Evolutionary conservation across 2,888 invertebrate species (phyloP).

Genomic region (Brassicogethes aeneus): DNA sequence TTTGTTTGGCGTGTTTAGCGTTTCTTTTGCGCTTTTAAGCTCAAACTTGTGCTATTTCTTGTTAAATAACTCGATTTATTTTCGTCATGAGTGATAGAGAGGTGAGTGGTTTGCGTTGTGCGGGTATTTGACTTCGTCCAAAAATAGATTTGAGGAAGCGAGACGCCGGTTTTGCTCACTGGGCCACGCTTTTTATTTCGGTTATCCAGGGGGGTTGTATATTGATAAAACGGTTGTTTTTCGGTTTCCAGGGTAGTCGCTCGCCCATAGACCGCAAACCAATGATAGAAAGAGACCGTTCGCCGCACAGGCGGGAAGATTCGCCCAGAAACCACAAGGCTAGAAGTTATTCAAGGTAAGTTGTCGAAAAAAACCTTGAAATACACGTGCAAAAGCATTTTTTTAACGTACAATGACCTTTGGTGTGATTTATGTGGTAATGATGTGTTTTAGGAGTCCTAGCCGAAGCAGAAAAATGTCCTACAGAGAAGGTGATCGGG

Average conservation of each 20-base stretch:
- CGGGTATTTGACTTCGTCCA: slow-evolving; percentile 6
- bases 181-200: background rate
- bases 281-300: slow-evolving; percentile 34
- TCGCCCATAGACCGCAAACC: slow-evolving; percentile 31
- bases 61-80: slow-evolving; percentile 9
- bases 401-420: too few relatives aligned
- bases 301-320: slow-evolving; percentile 37
- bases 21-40: background rate
- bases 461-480: slow-evolving; percentile 38
- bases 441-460: slow-evolving; percentile 34
- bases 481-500: slow-evolving; percentile 37
- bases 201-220: background rate
- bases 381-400: background rate
- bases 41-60: background rate
- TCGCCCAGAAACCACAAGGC: slow-evolving; percentile 38
- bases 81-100: slow-evolving; percentile 31
- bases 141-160: slow-evolving; percentile 15
- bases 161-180: slow-evolving; percentile 4
- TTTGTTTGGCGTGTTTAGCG: slow-evolving; percentile 2
- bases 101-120: slow-evolving; percentile 20
- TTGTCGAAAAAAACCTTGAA: background rate
- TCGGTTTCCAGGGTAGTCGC: slow-evolving; percentile 30
- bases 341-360: slow-evolving; percentile 39
- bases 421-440: too few relatives aligned
- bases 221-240: too few relatives aligned